Base-by-base conservation (phyloP, 2,113 vertebrate species). In the Eudyptes chrysolophus region DNA sequence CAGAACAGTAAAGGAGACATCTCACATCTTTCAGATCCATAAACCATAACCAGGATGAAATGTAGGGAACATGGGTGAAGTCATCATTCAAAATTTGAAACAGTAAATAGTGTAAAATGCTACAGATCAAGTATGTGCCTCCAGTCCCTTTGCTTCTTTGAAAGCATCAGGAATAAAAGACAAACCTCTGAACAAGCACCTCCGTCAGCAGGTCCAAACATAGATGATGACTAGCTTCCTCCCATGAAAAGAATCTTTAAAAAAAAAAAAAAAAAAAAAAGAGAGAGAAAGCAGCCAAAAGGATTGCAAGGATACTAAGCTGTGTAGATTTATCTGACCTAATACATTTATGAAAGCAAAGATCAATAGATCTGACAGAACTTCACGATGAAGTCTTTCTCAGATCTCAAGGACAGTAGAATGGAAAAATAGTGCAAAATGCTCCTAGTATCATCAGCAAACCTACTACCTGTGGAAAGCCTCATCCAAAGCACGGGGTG, bases 41-140 rank as follows among this genome's bases (percentile, higher is more conserved):
- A 25, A 44, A 61, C 2, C 27, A 66, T 40, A 61, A 29, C 6
- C 9, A 69, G 25, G 34, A 42, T 44, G 46, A 81, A 65, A 66
- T 3, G 30, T 12, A 30, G 21, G 4, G 69, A 65, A 49, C 2
- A 4, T 5, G 12, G 12, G 7, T 84, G 49, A 74, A 11, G 32
- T 32, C 16, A 8, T 2, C 13, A 19, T 22, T 65, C 58, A 48
- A 69, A 65, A 64, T 69, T 1, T 36, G n/a, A 46, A 49, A 60
- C 13, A 11, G 7, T 16, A 72, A 72, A 40, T 6, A 40, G 24
- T 1, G 0, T 25, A 29, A 80, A 74, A 82, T 1, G 0, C 26
- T 3, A 22, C 40, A 65, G 25, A 9, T 7, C 22, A 30, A 1
- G 1, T 10, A 18, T 3, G 10, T 16, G 21, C 0, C 44, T 78